These are phyloP conservation scores for Peromyscus aztecus DNA, from an alignment of 2,797 vertebrate genomes.

Conservation along the genomic window DNA sequence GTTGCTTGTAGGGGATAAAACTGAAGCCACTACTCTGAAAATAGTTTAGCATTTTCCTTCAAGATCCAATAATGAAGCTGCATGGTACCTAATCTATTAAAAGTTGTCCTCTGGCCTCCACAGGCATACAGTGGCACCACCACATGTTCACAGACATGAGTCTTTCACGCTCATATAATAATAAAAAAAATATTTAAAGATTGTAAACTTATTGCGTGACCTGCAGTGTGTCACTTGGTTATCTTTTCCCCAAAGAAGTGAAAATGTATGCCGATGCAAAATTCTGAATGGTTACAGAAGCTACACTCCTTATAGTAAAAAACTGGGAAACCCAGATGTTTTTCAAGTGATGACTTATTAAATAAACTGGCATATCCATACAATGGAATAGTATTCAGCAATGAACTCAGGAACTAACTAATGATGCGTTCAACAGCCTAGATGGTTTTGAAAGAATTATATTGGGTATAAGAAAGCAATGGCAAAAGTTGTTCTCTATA, in stretches of 20 bases:
- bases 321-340: background rate
- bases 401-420: background rate
- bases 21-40: background rate
- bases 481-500: background rate
- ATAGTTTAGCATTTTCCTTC: background rate
- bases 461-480: background rate
- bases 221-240: background rate
- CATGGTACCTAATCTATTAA: background rate
- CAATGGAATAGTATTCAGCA: background rate
- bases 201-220: background rate
- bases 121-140: too few species aligned
- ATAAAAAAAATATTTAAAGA: background rate
- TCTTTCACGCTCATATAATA: background rate
- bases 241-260: background rate
- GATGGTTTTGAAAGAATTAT: background rate
- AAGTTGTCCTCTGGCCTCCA: too few species aligned
- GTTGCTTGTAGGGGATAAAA: background rate
- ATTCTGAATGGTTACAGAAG: conserved; percentile 37
- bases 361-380: background rate
- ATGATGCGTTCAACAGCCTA: background rate
- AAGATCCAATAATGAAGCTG: background rate
- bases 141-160: background rate
- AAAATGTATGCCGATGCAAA: conserved; percentile 20
- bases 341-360: background rate
- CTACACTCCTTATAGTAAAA: background rate